Evolutionary conservation across 2,113 vertebrate species (phyloP).

Genomic region (Rhinogobius similis): DNA sequence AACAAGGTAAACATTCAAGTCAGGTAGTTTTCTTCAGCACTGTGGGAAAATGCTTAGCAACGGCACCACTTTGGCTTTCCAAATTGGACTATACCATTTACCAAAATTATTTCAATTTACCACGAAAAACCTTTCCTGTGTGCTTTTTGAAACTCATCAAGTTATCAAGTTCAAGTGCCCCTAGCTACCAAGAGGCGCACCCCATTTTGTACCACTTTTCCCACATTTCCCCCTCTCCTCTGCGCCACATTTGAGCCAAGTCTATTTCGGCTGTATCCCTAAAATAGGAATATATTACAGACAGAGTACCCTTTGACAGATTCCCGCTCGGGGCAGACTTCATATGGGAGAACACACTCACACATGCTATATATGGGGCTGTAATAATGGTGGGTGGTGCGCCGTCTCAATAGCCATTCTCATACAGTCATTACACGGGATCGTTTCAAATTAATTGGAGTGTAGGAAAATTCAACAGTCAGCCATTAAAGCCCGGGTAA

Average conservation of each 20-base stretch:
- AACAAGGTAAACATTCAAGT: background rate
- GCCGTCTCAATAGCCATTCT: constrained; percentile 45
- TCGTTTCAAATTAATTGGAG: constrained; percentile 57
- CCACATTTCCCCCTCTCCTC: background rate
- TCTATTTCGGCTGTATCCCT: background rate
- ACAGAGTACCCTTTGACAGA: constrained; percentile 14
- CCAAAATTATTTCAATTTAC: background rate
- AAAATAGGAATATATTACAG: constrained; percentile 14
- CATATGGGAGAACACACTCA: constrained; percentile 27
- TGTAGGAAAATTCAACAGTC: constrained; percentile 37
- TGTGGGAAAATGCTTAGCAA: background rate
- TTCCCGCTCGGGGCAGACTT: constrained; percentile 17
- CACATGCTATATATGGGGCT: constrained; percentile 9
- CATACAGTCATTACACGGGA: constrained; percentile 40
- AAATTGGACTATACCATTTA: too few relatives aligned
- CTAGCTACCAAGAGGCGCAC: too few relatives aligned
- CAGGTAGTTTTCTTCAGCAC: background rate
- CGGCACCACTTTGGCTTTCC: background rate
- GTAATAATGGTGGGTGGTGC: constrained; percentile 27
- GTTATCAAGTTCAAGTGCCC: background rate
- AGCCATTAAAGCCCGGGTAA: constrained; percentile 19
- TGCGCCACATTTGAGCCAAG: background rate
- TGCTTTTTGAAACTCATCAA: background rate
- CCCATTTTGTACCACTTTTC: background rate
- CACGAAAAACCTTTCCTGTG: background rate